Evolutionary conservation across 2,888 invertebrate species (phyloP).

Genomic region (Danaus chrysippus): DNA sequence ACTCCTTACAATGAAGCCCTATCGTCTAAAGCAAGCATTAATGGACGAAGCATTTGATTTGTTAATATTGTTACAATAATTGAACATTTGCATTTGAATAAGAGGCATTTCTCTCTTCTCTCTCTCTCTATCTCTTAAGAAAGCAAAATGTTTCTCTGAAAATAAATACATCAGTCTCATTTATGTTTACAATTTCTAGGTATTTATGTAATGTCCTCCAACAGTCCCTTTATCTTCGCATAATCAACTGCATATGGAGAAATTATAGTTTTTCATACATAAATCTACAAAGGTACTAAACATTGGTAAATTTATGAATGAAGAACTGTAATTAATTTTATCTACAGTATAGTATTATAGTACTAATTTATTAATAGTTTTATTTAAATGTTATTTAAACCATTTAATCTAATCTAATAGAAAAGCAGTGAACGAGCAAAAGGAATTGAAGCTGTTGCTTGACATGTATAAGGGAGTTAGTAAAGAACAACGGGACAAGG

Average conservation of each 20-base stretch:
- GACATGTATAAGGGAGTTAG: conserved; percentile 99
- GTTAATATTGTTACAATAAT: no score
- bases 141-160: conserved; percentile 41
- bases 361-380: no score
- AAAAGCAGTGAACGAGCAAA: conserved; percentile 95
- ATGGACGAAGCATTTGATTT: conserved; percentile 51
- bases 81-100: no score
- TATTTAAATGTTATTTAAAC: no score
- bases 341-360: no score
- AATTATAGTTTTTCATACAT: no score
- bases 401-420: conserved; percentile 55
- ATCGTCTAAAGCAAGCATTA: conserved; percentile 63
- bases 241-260: no score
- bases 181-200: conserved; percentile 12
- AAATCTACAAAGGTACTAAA: no score
- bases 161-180: conserved; percentile 70
- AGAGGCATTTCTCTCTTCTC: no score
- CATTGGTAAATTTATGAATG: no score
- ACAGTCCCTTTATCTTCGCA: neutral
- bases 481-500: conserved; percentile 97
- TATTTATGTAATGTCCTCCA: neutral
- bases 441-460: conserved; percentile 94
- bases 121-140: neutral
- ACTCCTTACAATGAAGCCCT: conserved; percentile 28
- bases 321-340: no score